These are phyloP conservation scores for Haemorhous mexicanus DNA, from an alignment of 2,113 vertebrate genomes.

Conservation along the genomic window DNA sequence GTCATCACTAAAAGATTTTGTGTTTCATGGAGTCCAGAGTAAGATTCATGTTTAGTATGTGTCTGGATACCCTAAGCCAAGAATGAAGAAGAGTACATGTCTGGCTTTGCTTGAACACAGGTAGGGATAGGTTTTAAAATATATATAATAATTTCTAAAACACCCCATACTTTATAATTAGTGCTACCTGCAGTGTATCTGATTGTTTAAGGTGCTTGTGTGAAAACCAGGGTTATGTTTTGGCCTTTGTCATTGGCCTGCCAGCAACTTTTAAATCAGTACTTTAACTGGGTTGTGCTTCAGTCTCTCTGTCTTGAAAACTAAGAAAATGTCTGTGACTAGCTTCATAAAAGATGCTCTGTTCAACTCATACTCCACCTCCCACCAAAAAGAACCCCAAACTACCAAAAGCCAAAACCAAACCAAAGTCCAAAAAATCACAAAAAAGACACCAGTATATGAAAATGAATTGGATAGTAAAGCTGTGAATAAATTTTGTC, in stretches of 20 bases:
- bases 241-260: not conserved
- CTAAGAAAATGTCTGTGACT: not conserved
- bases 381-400: not conserved
- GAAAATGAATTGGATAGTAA: not conserved
- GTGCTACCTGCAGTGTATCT: not conserved
- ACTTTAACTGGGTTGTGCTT: not conserved
- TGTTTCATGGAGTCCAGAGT: not conserved
- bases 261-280: not conserved
- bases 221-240: not conserved
- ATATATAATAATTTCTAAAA: not conserved
- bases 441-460: not conserved
- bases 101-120: not conserved
- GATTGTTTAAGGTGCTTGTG: not conserved
- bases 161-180: not conserved
- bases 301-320: not conserved
- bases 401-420: not conserved
- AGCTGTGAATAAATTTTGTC: not conserved
- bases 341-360: not conserved
- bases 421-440: not conserved
- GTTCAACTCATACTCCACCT: not conserved
- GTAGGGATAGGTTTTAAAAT: not conserved
- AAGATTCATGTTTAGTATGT: not conserved
- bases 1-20: not conserved
- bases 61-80: not conserved
- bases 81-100: not conserved